Conservation (phyloP, 2,888 invertebrate species). For the Trichogramma evanescens region DNA sequence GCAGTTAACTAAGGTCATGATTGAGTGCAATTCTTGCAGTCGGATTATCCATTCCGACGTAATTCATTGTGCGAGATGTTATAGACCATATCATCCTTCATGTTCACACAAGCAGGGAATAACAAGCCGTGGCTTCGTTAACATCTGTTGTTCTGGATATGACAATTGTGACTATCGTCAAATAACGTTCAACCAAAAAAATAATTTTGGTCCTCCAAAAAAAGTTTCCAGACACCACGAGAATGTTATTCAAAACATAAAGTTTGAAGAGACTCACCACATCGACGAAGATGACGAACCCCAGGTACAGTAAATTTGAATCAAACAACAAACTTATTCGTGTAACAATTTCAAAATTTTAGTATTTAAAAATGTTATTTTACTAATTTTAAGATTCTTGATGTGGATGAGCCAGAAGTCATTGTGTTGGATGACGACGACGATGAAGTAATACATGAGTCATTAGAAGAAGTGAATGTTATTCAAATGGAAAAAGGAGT, state of each 20-base stretch:
- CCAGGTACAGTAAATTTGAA: no score
- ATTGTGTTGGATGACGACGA: not conserved
- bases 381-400: no score
- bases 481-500: not conserved
- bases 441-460: not conserved
- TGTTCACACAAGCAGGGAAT: conserved; percentile 17
- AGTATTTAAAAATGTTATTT: no score
- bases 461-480: not conserved
- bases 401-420: not conserved
- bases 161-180: no score
- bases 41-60: conserved; percentile 16
- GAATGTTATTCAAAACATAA: not conserved
- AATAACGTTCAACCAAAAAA: no score
- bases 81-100: conserved; percentile 11
- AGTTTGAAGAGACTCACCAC: no score
- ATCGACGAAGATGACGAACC: no score
- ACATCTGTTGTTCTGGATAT: conserved; percentile 9
- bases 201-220: not conserved
- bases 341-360: no score
- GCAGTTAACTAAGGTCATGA: conserved; percentile 12
- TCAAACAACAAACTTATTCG: no score
- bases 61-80: conserved; percentile 10
- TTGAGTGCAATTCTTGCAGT: conserved; percentile 14
- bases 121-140: conserved; percentile 10
- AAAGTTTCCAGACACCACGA: not conserved